Evolutionary conservation across 2,888 invertebrate species (phyloP).

Genomic region (Parnassius apollo): DNA sequence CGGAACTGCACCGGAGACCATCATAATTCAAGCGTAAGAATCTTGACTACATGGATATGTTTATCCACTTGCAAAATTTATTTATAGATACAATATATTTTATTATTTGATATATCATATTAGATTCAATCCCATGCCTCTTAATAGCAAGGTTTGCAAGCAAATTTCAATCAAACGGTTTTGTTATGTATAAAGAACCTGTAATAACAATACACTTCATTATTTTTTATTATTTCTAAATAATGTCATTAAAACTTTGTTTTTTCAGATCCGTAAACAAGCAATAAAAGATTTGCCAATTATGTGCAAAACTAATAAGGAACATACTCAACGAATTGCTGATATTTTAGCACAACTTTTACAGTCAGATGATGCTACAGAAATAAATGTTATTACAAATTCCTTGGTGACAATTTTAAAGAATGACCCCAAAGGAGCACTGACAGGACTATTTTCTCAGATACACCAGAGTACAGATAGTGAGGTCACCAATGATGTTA

Average conservation of each 20-base stretch:
- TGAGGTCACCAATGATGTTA: conserved; percentile 83
- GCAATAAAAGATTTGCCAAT: conserved; percentile 95
- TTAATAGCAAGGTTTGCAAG: no score
- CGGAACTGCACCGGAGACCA: no score
- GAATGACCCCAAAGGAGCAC: conserved; percentile 84
- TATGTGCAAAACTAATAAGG: conserved; percentile 92
- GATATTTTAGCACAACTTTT: conserved; percentile 95
- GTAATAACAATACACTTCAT: no score
- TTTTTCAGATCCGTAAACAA: conserved; percentile 92
- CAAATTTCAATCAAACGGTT: no score
- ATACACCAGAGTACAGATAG: conserved; percentile 74
- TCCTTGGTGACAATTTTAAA: conserved; percentile 90
- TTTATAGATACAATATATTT: neutral
- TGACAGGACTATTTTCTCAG: conserved; percentile 80
- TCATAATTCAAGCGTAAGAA: no score
- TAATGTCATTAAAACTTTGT: conserved; percentile 4
- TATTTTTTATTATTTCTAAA: no score
- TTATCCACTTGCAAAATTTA: neutral
- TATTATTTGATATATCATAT: no score
- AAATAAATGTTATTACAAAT: conserved; percentile 91
- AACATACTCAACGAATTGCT: conserved; percentile 91
- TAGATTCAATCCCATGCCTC: no score
- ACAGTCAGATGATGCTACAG: conserved; percentile 91
- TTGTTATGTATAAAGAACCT: no score
- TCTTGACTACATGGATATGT: no score